phyloP scores from a whole-genome alignment of 2,113 vertebrate genomes.

The Aegypius monachus region DNA sequence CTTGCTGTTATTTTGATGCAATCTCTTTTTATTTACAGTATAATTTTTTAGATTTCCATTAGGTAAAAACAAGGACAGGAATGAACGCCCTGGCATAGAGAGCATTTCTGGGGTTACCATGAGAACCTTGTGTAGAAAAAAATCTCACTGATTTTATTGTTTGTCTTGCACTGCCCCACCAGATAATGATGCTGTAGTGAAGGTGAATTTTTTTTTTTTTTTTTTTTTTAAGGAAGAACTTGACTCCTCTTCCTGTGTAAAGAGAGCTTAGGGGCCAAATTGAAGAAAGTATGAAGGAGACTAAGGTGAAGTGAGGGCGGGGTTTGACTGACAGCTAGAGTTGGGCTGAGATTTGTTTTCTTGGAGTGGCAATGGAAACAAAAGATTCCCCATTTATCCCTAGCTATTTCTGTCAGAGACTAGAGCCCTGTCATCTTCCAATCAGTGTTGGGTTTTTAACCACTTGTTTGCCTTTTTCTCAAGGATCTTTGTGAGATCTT shows the following conservation, averaged over 20 bases:
- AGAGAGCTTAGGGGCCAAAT: not conserved
- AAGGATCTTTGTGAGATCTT: not conserved
- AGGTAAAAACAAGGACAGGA: not conserved
- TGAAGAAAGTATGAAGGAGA: not conserved
- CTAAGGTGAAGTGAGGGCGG: slow-evolving; percentile 6
- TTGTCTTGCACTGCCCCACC: not conserved
- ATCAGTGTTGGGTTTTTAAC: not conserved
- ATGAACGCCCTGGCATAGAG: not conserved
- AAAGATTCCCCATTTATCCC: slow-evolving; percentile 18
- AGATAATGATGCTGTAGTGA: not conserved
- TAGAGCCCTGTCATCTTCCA: not conserved
- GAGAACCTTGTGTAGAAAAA: not conserved
- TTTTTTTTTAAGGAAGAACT: not conserved
- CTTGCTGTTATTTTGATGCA: not conserved
- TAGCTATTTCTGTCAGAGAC: slow-evolving; percentile 5
- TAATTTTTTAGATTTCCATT: not conserved
- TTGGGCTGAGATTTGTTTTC: slow-evolving; percentile 5
- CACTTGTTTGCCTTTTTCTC: not conserved
- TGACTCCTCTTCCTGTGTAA: not conserved
- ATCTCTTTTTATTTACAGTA: not conserved
- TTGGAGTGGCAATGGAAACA: not conserved
- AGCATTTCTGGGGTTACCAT: not conserved
- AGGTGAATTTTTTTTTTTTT: not conserved
- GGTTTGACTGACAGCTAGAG: not conserved
- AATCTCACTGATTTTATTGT: not conserved